A percentile compares a stretch with the other conserved stretches of the same genome.
phyloP scores from a whole-genome alignment of 2,113 vertebrate genomes.

The Paedocypris sp. region DNA sequence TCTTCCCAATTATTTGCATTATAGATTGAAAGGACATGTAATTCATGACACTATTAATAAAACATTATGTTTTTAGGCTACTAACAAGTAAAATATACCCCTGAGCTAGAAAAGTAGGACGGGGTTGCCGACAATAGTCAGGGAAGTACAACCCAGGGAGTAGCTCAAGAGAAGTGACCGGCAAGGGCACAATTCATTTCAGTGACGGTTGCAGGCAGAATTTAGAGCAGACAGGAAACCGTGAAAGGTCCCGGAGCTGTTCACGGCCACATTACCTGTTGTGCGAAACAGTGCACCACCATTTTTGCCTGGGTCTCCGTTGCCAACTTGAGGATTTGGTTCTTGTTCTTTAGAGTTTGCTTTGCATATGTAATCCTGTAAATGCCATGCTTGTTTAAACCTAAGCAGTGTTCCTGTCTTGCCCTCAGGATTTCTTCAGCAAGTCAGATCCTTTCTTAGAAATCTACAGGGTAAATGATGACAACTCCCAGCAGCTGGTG shows the following conservation, averaged over 20 bases:
- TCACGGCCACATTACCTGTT: too few species aligned
- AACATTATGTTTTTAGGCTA: background rate
- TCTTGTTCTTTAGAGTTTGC: too few species aligned
- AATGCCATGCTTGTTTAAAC: too few species aligned
- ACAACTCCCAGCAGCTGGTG: constrained; percentile 88
- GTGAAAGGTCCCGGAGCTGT: background rate
- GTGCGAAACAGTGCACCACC: too few species aligned
- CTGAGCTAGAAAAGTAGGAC: background rate
- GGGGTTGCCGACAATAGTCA: background rate
- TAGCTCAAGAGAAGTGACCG: background rate
- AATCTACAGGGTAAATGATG: constrained; percentile 90
- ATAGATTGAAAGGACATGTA: too few species aligned
- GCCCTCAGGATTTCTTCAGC: constrained; percentile 91
- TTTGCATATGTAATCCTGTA: too few species aligned
- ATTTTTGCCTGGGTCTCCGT: too few species aligned
- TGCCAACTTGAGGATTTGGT: too few species aligned
- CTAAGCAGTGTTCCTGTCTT: constrained; percentile 19
- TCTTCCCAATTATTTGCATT: too few species aligned
- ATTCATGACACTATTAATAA: too few species aligned
- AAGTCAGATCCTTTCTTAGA: constrained; percentile 97
- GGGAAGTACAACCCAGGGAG: background rate
- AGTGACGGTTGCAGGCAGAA: background rate
- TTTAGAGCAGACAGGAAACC: background rate
- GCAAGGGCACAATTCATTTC: background rate
- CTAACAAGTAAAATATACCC: background rate